Evolutionary conservation across 2,888 invertebrate species (phyloP).

Genomic region (Zonitis immaculata): DNA sequence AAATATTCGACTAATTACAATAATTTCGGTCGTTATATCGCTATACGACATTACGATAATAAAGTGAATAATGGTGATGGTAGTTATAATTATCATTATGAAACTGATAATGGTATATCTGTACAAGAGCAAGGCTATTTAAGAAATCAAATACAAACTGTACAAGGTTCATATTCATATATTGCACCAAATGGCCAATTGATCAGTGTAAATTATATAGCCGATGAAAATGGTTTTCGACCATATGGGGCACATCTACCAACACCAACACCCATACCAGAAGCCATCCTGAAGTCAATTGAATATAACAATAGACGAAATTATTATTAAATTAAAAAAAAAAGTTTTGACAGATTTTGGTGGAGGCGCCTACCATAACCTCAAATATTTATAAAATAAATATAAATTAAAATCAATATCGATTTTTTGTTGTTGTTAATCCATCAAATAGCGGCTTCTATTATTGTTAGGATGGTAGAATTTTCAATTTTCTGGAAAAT

Average conservation of each 20-base stretch:
- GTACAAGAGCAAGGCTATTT: slow-evolving; percentile 25
- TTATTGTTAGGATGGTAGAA: no score
- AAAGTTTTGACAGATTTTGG: no score
- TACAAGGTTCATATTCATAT: slow-evolving; percentile 25
- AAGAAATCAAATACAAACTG: slow-evolving; percentile 13
- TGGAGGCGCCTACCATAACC: no score
- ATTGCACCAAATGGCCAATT: slow-evolving; percentile 26
- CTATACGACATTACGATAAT: slow-evolving; percentile 33
- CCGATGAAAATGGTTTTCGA: slow-evolving; percentile 32
- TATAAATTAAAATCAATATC: no score
- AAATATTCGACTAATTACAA: not conserved
- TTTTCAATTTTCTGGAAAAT: no score
- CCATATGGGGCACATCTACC: slow-evolving; percentile 27
- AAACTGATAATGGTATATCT: slow-evolving; percentile 22
- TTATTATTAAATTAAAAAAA: no score
- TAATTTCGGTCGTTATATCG: slow-evolving; percentile 17
- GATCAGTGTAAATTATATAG: slow-evolving; percentile 20
- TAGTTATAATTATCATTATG: slow-evolving; percentile 29
- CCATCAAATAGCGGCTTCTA: no score
- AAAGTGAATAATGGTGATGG: slow-evolving; percentile 36
- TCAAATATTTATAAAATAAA: no score
- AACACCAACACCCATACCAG: not conserved
- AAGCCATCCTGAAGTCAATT: not conserved
- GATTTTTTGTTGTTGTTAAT: no score
- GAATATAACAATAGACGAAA: not conserved